These are phyloP conservation scores for Entomobrya proxima DNA, from an alignment of 2,888 invertebrate species.

Conservation along the genomic window DNA sequence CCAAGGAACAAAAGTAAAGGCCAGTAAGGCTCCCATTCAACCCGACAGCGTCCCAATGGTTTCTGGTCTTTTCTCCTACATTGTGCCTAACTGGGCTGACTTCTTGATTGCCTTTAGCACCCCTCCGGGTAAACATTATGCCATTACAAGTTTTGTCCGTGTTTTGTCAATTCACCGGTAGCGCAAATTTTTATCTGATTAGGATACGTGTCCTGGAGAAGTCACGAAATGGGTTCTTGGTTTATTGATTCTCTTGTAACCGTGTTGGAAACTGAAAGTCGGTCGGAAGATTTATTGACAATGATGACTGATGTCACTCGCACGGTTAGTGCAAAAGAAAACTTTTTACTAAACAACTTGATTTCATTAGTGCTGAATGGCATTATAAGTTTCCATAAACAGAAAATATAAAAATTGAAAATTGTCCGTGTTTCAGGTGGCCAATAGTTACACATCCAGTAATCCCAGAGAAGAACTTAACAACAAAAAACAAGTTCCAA, in stretches of 20 bases:
- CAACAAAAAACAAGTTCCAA: background rate
- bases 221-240: slow-evolving; percentile 80
- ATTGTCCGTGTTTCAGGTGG: no score
- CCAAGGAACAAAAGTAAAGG: slow-evolving; percentile 76
- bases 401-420: no score
- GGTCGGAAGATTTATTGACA: slow-evolving; percentile 78
- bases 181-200: background rate
- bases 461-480: background rate
- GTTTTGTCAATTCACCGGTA: background rate
- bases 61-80: no score
- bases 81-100: slow-evolving; percentile 69
- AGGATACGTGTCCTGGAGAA: slow-evolving; percentile 80
- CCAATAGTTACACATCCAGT: slow-evolving; percentile 78
- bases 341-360: background rate
- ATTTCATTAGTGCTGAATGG: background rate
- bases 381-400: background rate
- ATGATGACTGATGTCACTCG: slow-evolving; percentile 79
- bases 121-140: slow-evolving; percentile 42
- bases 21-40: no score
- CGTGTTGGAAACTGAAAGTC: slow-evolving; percentile 77
- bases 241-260: slow-evolving; percentile 81
- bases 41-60: no score
- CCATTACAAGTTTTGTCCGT: background rate
- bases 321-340: slow-evolving; percentile 49
- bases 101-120: slow-evolving; percentile 67